These are phyloP conservation scores for Saguinus midas DNA, from an alignment of 2,113 vertebrate species.

Conservation along the genomic window DNA sequence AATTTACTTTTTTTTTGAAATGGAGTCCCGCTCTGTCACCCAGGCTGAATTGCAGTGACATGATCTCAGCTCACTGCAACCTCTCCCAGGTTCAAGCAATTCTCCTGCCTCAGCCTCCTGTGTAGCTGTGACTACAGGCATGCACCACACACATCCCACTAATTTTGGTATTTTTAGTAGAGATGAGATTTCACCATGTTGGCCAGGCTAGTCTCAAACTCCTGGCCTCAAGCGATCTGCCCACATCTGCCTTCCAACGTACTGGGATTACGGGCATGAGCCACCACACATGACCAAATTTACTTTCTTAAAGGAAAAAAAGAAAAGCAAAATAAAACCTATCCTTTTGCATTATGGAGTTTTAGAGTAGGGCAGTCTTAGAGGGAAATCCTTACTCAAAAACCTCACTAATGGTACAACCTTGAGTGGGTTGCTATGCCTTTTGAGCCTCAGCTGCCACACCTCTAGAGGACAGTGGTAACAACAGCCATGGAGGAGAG, in stretches of 20 bases:
- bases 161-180: not conserved
- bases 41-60: not conserved
- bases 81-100: not conserved
- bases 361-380: not conserved
- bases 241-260: not conserved
- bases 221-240: not conserved
- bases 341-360: not conserved
- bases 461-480: not conserved
- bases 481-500: not conserved
- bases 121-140: not conserved
- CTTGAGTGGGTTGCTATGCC: not conserved
- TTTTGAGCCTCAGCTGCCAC: not conserved
- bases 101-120: not conserved
- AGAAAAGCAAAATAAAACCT: conserved; percentile 40
- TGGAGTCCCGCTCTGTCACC: not conserved
- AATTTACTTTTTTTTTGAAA: not conserved
- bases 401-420: not conserved
- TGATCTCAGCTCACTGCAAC: not conserved
- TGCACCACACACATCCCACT: not conserved
- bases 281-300: not conserved
- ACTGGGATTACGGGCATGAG: not conserved
- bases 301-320: not conserved
- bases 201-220: not conserved
- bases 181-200: not conserved
- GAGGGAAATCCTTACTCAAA: not conserved